A percentile compares a stretch with the other conserved stretches of the same genome.
These are phyloP conservation scores for Passer montanus DNA, from an alignment of 2,113 vertebrate species.

Conservation along the genomic window DNA sequence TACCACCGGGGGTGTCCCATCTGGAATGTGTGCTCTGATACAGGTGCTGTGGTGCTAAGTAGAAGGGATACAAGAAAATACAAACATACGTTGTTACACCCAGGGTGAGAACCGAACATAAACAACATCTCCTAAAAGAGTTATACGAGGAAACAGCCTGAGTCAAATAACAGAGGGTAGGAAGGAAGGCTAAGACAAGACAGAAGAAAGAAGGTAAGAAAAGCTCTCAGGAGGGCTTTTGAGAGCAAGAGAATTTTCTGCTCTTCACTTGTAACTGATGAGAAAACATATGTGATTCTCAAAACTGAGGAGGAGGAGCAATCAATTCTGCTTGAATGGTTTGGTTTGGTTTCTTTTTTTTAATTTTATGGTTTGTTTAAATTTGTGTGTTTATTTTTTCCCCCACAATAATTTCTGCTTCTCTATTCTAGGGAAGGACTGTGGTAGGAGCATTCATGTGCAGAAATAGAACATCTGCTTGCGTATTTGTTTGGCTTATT, in stretches of 20 bases:
- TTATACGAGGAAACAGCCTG: not conserved
- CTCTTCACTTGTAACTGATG: not conserved
- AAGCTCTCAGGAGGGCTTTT: not conserved
- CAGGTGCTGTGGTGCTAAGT: no score
- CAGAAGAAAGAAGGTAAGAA: not conserved
- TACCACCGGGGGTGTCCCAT: not conserved
- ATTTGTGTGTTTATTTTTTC: not conserved
- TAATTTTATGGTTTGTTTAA: not conserved
- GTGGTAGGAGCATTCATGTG: not conserved
- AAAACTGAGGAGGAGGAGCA: not conserved
- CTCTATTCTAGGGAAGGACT: not conserved
- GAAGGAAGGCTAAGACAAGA: not conserved
- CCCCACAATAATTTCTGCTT: not conserved
- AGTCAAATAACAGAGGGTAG: not conserved
- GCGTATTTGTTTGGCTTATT: not conserved
- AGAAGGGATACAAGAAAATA: not conserved
- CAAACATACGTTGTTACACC: not conserved
- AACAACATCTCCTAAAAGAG: not conserved
- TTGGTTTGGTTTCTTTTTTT: not conserved
- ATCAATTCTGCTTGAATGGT: not conserved
- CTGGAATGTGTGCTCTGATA: not conserved
- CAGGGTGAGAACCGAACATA: not conserved
- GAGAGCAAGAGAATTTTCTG: not conserved
- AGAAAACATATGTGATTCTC: not conserved
- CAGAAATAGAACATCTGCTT: not conserved